A percentile compares a stretch with the other conserved stretches of the same genome.
Evolutionary conservation across 2,888 invertebrate genomes (phyloP).

Genomic region (Prosopocoilus inquinatus): DNA sequence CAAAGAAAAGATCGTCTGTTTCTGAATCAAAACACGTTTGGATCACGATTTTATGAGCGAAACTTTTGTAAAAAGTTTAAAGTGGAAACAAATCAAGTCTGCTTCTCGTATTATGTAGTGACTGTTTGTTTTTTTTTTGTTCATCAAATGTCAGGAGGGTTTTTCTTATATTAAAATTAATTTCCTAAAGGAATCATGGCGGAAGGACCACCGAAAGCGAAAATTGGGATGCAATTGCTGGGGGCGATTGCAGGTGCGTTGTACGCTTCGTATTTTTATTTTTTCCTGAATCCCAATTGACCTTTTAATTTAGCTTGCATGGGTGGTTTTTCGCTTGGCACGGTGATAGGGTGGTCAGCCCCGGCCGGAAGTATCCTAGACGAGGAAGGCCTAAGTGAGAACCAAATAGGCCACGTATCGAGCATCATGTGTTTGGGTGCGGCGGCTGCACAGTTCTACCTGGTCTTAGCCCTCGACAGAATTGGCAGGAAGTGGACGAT

Average conservation of each 20-base stretch:
- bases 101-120: no score
- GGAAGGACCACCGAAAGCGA: conserved; percentile 5
- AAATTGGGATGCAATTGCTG: conserved; percentile 19
- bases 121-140: no score
- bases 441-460: conserved; percentile 25
- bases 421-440: conserved; percentile 32
- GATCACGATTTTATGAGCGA: no score
- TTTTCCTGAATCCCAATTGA: background rate
- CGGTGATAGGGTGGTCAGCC: conserved; percentile 52
- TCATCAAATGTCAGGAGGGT: no score
- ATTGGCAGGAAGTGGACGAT: conserved; percentile 35
- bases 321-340: conserved; percentile 47
- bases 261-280: background rate
- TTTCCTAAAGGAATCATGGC: background rate
- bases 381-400: conserved; percentile 7
- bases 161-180: no score
- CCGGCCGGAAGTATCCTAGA: conserved; percentile 48
- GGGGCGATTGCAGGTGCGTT: conserved; percentile 29
- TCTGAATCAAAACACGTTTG: no score
- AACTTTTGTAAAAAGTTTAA: no score
- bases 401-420: conserved; percentile 25
- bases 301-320: conserved; percentile 21
- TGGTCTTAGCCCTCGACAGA: conserved; percentile 21
- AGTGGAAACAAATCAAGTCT: no score
- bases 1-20: no score